Evolutionary conservation across 2,888 invertebrate species (phyloP), one percentile per base, ranked within the genome.

Genomic region (Tetramorium bicarinatum): DNA sequence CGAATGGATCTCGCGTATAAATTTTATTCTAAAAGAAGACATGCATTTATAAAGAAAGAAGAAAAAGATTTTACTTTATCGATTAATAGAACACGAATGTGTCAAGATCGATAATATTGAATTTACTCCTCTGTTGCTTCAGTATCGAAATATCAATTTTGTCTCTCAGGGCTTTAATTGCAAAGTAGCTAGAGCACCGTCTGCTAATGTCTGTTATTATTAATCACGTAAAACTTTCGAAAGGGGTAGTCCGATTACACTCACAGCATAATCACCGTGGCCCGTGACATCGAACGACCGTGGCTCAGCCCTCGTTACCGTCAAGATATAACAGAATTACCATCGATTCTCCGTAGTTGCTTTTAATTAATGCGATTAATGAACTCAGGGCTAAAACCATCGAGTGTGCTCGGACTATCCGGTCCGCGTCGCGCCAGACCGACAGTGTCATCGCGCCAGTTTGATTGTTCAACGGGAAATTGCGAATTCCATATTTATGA

Each of bases 301-400:
- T 77, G 54, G 49, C 64, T 77, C 66, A 71, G 44, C 52, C 79
- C 81, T 86, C 84, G 82, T 86, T 84, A 84, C 74, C 84, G 83
- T 82, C 85, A 82, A 87, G 87, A 88, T 86, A 83, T 90, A 91
- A 91, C 87, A 71, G 85, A 89, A 85, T 91, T 91, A 89, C 85
- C 87, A 89, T 88, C 89, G 88, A 89, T 88, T 88, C 84, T 71
- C 80, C 82, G 86, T 72, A 87, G 88, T 87, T 86, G 85, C 82
- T 90, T 90, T 91, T 92, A 92, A 92, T 91, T 91, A 91, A 92
- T 89, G 86, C 87, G 86, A 91, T 91, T 91, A 89, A 88, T 90
- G 87, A 87, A 85, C 85, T 86, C 89, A 84, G 54, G n/a, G 54
- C 87, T 88, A 90, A 34, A 34, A 91, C 90, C 86, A 82, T 85